Conservation (phyloP, 2,113 vertebrate species). For the Gobius niger region DNA sequence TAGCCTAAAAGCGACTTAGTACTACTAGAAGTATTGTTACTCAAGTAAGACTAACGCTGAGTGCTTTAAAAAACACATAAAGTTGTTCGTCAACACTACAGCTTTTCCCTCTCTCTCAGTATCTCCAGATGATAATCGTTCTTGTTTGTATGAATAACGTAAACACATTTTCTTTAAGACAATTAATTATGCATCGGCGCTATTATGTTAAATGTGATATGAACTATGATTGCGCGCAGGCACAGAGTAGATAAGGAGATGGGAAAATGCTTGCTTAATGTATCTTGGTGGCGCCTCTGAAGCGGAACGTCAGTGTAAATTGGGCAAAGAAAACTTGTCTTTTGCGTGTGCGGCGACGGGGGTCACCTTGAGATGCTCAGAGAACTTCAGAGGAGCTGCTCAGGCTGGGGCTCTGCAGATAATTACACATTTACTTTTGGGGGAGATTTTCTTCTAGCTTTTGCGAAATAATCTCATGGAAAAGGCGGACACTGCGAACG, state of each 20-base stretch:
- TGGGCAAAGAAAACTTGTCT: slow-evolving; percentile 54
- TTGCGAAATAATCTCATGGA: slow-evolving; percentile 50
- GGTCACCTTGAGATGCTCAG: slow-evolving; percentile 65
- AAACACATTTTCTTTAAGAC: slow-evolving; percentile 65
- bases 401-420: slow-evolving; percentile 55
- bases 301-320: slow-evolving; percentile 62
- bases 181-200: slow-evolving; percentile 74
- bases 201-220: slow-evolving; percentile 65
- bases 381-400: slow-evolving; percentile 58
- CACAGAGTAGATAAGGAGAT: slow-evolving; percentile 59
- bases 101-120: slow-evolving; percentile 11
- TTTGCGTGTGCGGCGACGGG: slow-evolving; percentile 23
- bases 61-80: slow-evolving; percentile 21
- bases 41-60: neutral
- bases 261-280: slow-evolving; percentile 60
- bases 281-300: slow-evolving; percentile 54
- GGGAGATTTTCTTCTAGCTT: slow-evolving; percentile 1
- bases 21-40: too few relatives aligned
- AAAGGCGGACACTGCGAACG: slow-evolving; percentile 42
- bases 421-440: slow-evolving; percentile 45
- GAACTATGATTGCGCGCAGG: slow-evolving; percentile 48
- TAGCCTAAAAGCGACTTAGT: too few relatives aligned
- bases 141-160: slow-evolving; percentile 55
- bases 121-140: slow-evolving; percentile 48
- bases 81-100: slow-evolving; percentile 43